phyloP scores from a whole-genome alignment of 2,113 vertebrate species.

The Microcebus griseorufus region DNA sequence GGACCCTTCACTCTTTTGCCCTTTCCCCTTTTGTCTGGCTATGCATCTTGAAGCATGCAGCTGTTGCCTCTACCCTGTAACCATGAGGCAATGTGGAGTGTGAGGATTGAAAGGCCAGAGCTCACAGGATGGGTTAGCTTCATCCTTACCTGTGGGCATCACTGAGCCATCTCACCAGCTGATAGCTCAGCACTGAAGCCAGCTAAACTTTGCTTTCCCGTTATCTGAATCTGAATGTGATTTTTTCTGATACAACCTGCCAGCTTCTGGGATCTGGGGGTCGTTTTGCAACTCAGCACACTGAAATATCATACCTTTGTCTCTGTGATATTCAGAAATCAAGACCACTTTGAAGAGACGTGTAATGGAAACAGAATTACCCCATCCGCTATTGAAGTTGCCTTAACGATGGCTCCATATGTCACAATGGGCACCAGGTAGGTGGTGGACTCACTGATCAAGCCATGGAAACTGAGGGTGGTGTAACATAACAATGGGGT shows the following conservation, averaged over 20 bases:
- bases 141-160: no score
- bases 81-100: not conserved
- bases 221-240: not conserved
- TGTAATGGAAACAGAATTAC: not conserved
- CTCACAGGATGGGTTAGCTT: no score
- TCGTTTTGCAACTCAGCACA: no score
- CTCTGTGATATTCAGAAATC: not conserved
- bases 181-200: not conserved
- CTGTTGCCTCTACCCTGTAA: no score
- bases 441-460: not conserved
- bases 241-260: not conserved
- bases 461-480: not conserved
- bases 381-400: not conserved
- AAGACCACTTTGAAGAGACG: not conserved
- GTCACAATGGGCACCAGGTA: not conserved
- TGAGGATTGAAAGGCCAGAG: fast-evolving
- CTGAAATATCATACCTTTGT: not conserved
- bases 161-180: not conserved
- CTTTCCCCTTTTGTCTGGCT: not conserved
- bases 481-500: no score
- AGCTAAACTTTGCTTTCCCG: not conserved
- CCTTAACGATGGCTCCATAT: not conserved
- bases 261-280: no score
- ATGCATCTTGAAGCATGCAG: not conserved
- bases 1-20: not conserved